Conservation (phyloP, 2,888 invertebrate species). For the Ennomos erosarius region DNA sequence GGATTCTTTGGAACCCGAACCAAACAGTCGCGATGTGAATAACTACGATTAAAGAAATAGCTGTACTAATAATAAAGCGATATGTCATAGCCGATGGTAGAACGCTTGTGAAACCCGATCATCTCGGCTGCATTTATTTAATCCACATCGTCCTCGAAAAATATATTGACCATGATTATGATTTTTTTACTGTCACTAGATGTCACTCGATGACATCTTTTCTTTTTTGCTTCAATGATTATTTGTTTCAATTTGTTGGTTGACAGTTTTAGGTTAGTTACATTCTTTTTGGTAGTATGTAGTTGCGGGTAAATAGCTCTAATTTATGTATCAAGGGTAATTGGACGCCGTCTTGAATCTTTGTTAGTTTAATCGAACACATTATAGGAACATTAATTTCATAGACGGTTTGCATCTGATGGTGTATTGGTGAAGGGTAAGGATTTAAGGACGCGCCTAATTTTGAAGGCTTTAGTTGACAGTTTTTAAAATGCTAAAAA, state of each 20-base stretch:
- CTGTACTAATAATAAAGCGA: conserved; percentile 50
- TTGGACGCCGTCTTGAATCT: background rate
- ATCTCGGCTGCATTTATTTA: conserved; percentile 61
- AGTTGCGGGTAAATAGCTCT: conserved; percentile 4
- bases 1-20: conserved; percentile 49
- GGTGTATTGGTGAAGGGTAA: no score
- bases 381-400: no score
- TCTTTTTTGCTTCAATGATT: conserved; percentile 27
- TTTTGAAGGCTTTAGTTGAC: no score
- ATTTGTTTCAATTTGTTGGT: conserved; percentile 29
- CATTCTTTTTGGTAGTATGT: conserved; percentile 30
- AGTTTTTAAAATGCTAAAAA: no score
- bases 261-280: conserved; percentile 34
- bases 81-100: conserved; percentile 61
- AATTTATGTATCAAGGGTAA: background rate
- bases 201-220: conserved; percentile 29
- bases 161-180: conserved; percentile 46
- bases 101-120: conserved; percentile 44
- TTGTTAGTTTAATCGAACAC: background rate
- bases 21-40: conserved; percentile 58
- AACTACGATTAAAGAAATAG: conserved; percentile 54
- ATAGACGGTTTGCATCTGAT: no score
- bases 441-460: no score
- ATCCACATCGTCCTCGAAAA: conserved; percentile 45
- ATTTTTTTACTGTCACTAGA: conserved; percentile 34